Evolutionary conservation across 37 sponge, comb jelly and placozoan genomes (phyloP).

Genomic region (Theonella swinhoei): DNA sequence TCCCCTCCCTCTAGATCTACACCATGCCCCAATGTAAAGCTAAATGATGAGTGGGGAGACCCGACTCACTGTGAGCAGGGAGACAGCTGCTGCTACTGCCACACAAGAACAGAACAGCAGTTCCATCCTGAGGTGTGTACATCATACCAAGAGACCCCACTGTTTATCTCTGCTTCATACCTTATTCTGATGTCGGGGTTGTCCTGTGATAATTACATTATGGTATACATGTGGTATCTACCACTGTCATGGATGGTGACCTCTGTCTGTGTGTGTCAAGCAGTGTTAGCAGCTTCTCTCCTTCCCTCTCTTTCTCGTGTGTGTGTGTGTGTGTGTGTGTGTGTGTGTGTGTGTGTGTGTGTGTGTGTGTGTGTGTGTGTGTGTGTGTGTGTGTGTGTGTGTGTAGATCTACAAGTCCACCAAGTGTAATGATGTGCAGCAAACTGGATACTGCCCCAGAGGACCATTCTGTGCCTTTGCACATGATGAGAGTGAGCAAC

Average conservation of each 20-base stretch:
- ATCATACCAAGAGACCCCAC: too few relatives aligned
- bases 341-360: slow-evolving; percentile 27
- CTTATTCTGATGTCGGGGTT: too few relatives aligned
- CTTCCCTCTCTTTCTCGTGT: background rate
- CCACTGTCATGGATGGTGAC: background rate
- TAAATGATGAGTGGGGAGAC: slow-evolving; percentile 98
- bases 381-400: background rate
- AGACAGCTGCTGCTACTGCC: slow-evolving; percentile 92
- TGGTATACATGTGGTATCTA: background rate
- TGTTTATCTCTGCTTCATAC: background rate
- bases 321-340: slow-evolving; percentile 4
- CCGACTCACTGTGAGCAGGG: slow-evolving; percentile 87
- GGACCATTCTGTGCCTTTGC: slow-evolving; percentile 99
- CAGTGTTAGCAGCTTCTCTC: background rate
- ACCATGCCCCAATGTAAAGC: slow-evolving; percentile 96
- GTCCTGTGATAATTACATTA: background rate
- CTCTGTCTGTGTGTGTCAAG: background rate
- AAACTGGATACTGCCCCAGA: slow-evolving; percentile 96
- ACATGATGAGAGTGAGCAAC: slow-evolving; percentile 88
- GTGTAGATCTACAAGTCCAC: slow-evolving; percentile 97
- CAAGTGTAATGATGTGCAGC: slow-evolving; percentile 97
- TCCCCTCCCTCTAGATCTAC: slow-evolving; percentile 75
- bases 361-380: slow-evolving; percentile 5
- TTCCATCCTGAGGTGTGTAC: slow-evolving; percentile 99
- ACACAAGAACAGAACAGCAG: slow-evolving; percentile 98